Base-by-base conservation (phyloP, 2,888 invertebrate species). In the Omphaloscelis lunosa region DNA sequence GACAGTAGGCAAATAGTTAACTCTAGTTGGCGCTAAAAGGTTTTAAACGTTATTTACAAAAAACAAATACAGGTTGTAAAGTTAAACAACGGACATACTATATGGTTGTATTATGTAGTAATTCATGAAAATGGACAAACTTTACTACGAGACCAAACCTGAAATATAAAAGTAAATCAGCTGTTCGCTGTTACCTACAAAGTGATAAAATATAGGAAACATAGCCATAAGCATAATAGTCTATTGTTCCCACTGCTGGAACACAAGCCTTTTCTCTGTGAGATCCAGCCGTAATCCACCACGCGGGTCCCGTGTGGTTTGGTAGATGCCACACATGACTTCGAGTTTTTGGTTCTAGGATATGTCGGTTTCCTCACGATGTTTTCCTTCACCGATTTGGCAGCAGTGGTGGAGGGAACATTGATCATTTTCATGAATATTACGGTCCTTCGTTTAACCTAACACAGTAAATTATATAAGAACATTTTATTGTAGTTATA, bases 11-110 rank as follows among this genome's bases (percentile, higher is more conserved):
- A n/a, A 78, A 41, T 15, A 65, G 15, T 41, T 15, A 51, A 41
- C 48, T 67, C 48, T 20, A 58, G 9, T 76, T 23, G 17, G 7
- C 3, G 0, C 6, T 27, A 27, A 17, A 11, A n/a, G n/a, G 8
- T 39, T 72, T n/a, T 6, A n/a, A 29, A 41, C 39, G 12, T 41
- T 48, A 59, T 59, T 74, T 73, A 23, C 17, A 58, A 58, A 27
- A 45, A 58, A 58, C 7, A 27, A 27, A 58, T 15, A 15, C 15
- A 12, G n/a, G 12, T 2, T n/a, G 56, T 56, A 4, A n/a, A 5
- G 51, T 12, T 56, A 56, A 51, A 51, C 8, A 8, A 34, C 34
- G 34, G 34, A 34, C 34, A 34, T 34, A 34, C 34, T 34, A 34
- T 34, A 34, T n/a, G n/a, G n/a, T n/a, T n/a, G n/a, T n/a, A n/a